These are phyloP conservation scores for Pseudolaguvia tuberculata DNA, from an alignment of 2,113 vertebrate species.

Conservation along the genomic window DNA sequence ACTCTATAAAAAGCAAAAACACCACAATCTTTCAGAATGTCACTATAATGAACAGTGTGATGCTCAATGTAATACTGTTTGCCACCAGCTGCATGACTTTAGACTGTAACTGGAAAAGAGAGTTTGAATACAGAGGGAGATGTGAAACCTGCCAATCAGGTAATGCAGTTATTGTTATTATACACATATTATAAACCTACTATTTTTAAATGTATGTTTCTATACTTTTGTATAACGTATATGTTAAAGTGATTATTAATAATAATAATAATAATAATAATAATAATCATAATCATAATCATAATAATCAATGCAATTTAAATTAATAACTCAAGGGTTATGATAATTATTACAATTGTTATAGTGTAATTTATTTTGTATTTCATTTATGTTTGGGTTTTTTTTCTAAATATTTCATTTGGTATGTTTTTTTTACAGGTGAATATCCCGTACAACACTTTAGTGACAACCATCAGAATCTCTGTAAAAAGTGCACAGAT, in stretches of 20 bases:
- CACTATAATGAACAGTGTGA: slow-evolving; percentile 27
- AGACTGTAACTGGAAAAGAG: slow-evolving; percentile 36
- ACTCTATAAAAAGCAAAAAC: slow-evolving; percentile 12
- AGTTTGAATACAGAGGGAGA: fast-evolving
- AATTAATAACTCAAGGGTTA: too few species aligned
- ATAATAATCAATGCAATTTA: too few species aligned
- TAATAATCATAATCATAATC: too few species aligned
- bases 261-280: too few species aligned
- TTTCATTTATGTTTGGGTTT: too few species aligned
- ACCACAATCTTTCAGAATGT: neutral
- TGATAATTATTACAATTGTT: too few species aligned
- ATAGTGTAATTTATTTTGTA: too few species aligned
- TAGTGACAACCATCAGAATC: neutral
- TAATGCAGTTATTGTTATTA: slow-evolving; percentile 46
- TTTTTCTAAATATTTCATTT: neutral
- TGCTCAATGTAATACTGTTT: slow-evolving; percentile 16
- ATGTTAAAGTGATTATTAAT: too few species aligned
- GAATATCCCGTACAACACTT: slow-evolving; percentile 2
- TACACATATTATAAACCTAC: neutral
- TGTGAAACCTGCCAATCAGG: slow-evolving; percentile 61
- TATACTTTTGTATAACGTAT: too few species aligned
- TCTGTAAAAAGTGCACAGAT: slow-evolving; percentile 14
- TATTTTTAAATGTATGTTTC: too few species aligned
- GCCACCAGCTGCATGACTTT: neutral
- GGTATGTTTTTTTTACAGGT: slow-evolving; percentile 15